Evolutionary conservation across 2,113 vertebrate genomes (phyloP), one percentile per base, ranked within the genome.

Genomic region (Carassius carassius): DNA sequence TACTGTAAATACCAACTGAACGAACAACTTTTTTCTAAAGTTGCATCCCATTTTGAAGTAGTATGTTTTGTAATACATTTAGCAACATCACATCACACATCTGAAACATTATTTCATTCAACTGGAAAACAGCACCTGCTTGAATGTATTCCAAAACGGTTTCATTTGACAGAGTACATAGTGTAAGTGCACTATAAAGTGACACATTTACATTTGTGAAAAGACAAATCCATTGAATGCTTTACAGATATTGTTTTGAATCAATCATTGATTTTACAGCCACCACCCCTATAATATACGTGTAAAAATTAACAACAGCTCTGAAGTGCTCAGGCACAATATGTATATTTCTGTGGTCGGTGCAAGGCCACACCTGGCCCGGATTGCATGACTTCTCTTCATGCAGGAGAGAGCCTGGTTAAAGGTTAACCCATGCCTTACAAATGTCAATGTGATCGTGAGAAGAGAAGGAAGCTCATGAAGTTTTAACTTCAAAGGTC

Each of bases 361-460:
- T 72, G 47, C 73, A 65, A 85, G 65, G 81, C 73, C 86, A 87
- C 84, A 87, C 84, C 86, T 80, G 78, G 72, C 54, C 16, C 2
- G 37, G 49, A 84, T 44, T 82, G 79, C 69, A 49, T 25, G 67
- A 77, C 80, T 86, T 86, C 85, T 85, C 84, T 41, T n/a, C 49
- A 41, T 35, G 65, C 49, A 56, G 41, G 25, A 78, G 69, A 25
- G 73, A 67, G 63, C 6, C 49, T 65, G 74, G 78, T 86, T 89
- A 88, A 89, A 86, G 67, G 23, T 89, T 87, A 89, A 81, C 77
- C 35, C 51, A 67, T 44, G 63, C 32, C 35, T 85, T 62, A 19
- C 32, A 60, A 4, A 32, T 74, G 5, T 32, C 29, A 21, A 12
- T 9, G 1, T 12, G 41, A 70, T 67, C 8, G 47, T 79, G 29